Conservation (phyloP, 2,113 vertebrate species). For the Cygnus atratus region DNA sequence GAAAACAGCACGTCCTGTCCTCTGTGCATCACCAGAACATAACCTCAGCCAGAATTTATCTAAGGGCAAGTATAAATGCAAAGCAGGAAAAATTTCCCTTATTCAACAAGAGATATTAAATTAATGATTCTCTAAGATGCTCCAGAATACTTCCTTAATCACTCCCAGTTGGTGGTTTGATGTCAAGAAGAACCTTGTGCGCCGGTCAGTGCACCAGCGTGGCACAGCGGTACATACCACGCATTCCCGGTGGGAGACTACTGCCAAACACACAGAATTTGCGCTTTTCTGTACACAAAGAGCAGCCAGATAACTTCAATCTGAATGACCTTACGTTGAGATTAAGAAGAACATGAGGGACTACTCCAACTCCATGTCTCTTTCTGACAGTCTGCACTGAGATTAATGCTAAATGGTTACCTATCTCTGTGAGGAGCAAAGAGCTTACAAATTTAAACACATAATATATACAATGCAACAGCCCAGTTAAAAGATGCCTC, state of each 20-base stretch:
- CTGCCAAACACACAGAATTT: not conserved
- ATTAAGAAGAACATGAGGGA: not conserved
- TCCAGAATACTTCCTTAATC: not conserved
- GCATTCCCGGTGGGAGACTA: not conserved
- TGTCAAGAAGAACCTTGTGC: not conserved
- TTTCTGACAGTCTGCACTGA: not conserved
- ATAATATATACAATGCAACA: not conserved
- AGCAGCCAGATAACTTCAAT: not conserved
- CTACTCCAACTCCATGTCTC: not conserved
- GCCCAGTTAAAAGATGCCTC: not conserved
- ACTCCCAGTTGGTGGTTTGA: not conserved
- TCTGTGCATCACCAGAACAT: not conserved
- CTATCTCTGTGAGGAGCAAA: not conserved
- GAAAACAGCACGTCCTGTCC: constrained; percentile 17
- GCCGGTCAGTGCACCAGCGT: not conserved
- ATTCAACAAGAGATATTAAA: constrained; percentile 15
- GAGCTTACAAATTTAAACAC: not conserved
- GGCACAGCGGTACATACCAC: not conserved
- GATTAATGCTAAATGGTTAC: not conserved
- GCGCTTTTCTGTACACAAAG: not conserved
- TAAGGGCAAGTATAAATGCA: not conserved
- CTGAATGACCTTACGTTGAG: not conserved
- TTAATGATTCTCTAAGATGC: not conserved
- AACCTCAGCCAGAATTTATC: constrained; percentile 32
- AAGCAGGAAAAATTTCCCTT: not conserved